Evolutionary conservation across 2,888 invertebrate species (phyloP).

Genomic region (Plutella xylostella): DNA sequence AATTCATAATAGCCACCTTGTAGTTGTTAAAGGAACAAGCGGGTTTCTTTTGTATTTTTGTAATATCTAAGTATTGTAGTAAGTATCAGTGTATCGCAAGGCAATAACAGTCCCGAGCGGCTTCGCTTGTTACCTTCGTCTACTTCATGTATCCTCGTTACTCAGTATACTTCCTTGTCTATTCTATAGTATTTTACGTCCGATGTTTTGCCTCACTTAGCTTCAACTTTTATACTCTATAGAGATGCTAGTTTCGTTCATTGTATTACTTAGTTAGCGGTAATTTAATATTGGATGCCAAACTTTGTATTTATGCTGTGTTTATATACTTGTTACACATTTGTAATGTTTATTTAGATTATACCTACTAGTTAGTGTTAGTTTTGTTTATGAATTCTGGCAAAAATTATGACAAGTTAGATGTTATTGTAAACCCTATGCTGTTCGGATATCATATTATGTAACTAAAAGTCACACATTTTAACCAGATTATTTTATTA

Average conservation of each 20-base stretch:
- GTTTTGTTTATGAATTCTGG: constrained; percentile 16
- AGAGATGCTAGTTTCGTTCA: constrained; percentile 39
- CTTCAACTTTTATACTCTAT: constrained; percentile 25
- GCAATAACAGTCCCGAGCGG: constrained; percentile 29
- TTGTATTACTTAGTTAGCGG: constrained; percentile 20
- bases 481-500: constrained; percentile 53
- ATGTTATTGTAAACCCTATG: constrained; percentile 22
- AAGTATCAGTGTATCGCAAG: constrained; percentile 41
- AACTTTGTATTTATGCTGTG: constrained; percentile 30
- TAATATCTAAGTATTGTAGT: constrained; percentile 25
- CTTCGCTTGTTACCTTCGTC: constrained; percentile 19
- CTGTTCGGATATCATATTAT: constrained; percentile 30
- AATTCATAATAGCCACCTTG: constrained; percentile 16
- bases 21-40: neutral
- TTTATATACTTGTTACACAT: constrained; percentile 29
- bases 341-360: constrained; percentile 25
- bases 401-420: constrained; percentile 21
- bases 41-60: constrained; percentile 4
- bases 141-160: constrained; percentile 6
- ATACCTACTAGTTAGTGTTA: constrained; percentile 14
- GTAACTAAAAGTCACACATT: constrained; percentile 22
- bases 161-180: constrained; percentile 10
- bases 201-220: constrained; percentile 27
- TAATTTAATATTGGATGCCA: constrained; percentile 40
- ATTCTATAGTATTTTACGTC: constrained; percentile 17